These are phyloP conservation scores for Siderastrea radians DNA, from an alignment of 92 coral and sea anemone species.

Conservation along the genomic window DNA sequence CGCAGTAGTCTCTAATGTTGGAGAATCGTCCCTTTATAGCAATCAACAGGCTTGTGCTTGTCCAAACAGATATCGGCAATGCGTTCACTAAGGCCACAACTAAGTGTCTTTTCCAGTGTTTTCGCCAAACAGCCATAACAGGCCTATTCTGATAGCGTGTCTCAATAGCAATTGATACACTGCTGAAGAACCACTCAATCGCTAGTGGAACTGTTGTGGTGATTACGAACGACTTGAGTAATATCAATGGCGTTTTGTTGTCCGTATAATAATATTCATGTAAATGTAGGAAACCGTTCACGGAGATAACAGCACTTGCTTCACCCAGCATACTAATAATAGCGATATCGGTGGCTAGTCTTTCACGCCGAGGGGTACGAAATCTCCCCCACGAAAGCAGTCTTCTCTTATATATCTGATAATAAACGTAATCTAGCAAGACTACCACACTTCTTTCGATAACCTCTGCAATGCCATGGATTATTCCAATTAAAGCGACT, in stretches of 20 bases:
- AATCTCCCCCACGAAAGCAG: conserved; percentile 5
- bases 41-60: conserved; percentile 18
- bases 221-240: conserved; percentile 14
- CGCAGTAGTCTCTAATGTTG: neutral
- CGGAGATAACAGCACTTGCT: conserved; percentile 16
- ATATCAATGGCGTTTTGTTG: neutral
- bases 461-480: too few relatives aligned
- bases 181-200: conserved; percentile 29
- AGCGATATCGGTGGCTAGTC: too few relatives aligned
- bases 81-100: conserved; percentile 4
- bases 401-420: conserved; percentile 12
- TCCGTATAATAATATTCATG: conserved; percentile 5
- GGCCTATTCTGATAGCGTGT: conserved; percentile 43
- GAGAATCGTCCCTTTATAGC: conserved; percentile 6
- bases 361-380: conserved; percentile 27
- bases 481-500: neutral
- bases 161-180: conserved; percentile 18
- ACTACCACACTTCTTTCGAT: conserved; percentile 7
- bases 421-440: neutral
- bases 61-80: conserved; percentile 4
- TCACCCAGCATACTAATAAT: neutral
- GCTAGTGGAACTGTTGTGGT: conserved; percentile 12
- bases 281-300: conserved; percentile 19
- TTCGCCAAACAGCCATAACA: conserved; percentile 23
- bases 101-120: conserved; percentile 14